phyloP scores from a whole-genome alignment of 2,888 invertebrate genomes.

The Luffia ferchaultella region DNA sequence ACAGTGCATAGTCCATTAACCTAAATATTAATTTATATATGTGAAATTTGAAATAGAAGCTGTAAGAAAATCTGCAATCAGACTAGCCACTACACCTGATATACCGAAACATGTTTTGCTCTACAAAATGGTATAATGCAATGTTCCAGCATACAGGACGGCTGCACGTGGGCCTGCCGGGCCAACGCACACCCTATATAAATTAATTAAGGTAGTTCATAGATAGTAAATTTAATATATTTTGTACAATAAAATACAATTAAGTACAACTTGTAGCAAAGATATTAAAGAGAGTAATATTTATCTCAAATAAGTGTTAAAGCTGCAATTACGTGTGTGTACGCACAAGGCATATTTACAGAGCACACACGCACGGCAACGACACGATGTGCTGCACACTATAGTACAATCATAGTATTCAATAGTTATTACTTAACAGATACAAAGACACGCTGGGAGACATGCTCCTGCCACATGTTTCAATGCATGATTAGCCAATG shows the following conservation, averaged over 20 bases:
- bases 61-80: conserved; percentile 67
- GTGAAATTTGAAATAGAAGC: conserved; percentile 65
- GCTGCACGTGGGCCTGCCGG: conserved; percentile 55
- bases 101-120: conserved; percentile 57
- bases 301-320: conserved; percentile 57
- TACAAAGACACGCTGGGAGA: conserved; percentile 62
- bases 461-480: conserved; percentile 38
- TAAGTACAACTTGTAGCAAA: conserved; percentile 76
- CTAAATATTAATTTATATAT: conserved; percentile 46
- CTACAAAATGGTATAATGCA: conserved; percentile 56
- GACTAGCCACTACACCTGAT: conserved; percentile 63
- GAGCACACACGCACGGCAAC: conserved; percentile 61
- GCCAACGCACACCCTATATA: conserved; percentile 64
- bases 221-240: conserved; percentile 70
- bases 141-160: conserved; percentile 64
- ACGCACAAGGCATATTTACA: conserved; percentile 65
- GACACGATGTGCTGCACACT: conserved; percentile 61
- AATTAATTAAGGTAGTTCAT: conserved; percentile 59
- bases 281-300: conserved; percentile 69
- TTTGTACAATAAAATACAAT: conserved; percentile 75
- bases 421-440: conserved; percentile 58
- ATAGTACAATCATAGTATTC: conserved; percentile 36
- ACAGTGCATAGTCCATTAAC: conserved; percentile 63
- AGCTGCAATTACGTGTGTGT: conserved; percentile 65
- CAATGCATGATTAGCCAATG: conserved; percentile 68